Evolutionary conservation across 2,797 vertebrate species (phyloP), one percentile per base, ranked within the genome.

Genomic region (Ctenopoma kingsleyae): DNA sequence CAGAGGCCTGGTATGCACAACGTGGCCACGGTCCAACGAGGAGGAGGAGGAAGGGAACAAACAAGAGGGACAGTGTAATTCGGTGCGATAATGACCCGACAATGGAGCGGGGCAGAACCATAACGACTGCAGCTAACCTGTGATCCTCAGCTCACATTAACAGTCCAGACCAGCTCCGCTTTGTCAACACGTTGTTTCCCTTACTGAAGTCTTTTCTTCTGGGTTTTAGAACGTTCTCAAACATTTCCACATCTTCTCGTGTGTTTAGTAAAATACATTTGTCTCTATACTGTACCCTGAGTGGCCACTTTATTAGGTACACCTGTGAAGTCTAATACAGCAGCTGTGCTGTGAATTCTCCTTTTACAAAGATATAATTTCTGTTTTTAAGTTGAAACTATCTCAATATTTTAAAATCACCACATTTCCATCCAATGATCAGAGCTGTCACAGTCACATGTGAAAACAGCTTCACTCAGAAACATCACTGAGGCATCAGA

Each of bases 1-100:
- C 40, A 49, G 65, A 67, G 78, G 80, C 79, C 67, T 59, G 82
- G 87, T 75, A 80, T 84, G 69, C 82, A 70, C 78, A 79, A 86
- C 35, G 50, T 84, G 91, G 87, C 88, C 67, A 20, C 0, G 51
- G 48, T 87, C 84, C 86, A 89, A 71, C 2, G 46, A 68, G 75
- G 69, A 53, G 58, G 69, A 49, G 56, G 67, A 32, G 73, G 72
- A 48, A 41, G 67, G 56, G 19, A 55, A 27, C 78, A 78, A 81
- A 84, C 68, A 84, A 80, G 71, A 62, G 80, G 70, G 66, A 66
- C 78, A 78, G 82, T 67, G 73, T 75, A 62, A 68, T 66, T 70
- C 81, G 82, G 78, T 41, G 66, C 25, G 80, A 64, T 81, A 83
- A 82, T 81, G 77, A 83, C 40, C 63, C n/a, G 32, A 73, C 87